Base-by-base conservation (phyloP, 1,140 invertebrate genomes). In the Brachionus calyciflorus region DNA sequence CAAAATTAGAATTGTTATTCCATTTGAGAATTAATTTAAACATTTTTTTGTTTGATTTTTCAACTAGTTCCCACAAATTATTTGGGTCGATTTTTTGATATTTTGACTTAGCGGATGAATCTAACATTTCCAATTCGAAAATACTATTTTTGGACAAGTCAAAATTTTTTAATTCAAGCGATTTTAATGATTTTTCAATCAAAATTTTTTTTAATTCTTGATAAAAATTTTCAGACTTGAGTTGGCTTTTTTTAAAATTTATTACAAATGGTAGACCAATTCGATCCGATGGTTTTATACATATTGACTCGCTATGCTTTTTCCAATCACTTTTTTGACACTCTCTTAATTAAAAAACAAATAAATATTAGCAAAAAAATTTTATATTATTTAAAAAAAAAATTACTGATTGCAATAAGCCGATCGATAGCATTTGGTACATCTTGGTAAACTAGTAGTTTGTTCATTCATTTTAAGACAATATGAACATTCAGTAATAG, bases 401-500 rank as follows among this genome's bases (percentile, higher is more conserved):
- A 9, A 30, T 73, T 55, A 73, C 69, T 12, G 24, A 19, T 73
- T 73, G 30, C 69, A 73, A 30, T 73, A 73, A 14, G 69, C 69
- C 9, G 69, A 73, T 12, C 69, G 44, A 21, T 21, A 55, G 19
- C 69, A 73, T 12, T 21, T 21, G 14, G 69, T 51, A 17, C 69
- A 73, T 40, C 51, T 49, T 10, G 46, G 46, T 33, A 73, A 51
- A 10, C 7, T 17, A 21, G 28, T 73, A 21, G 21, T 21, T 1
- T 3, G 9, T 30, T 73, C 69, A 24, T 49, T 4, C 12, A 24
- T 55, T 24, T 24, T 48, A 9, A 33, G 21, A 26, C 69, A 73
- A 73, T 37, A 55, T 14, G 69, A 51, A 24, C 69, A 73, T 17
- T 21, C 2, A 40, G 14, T 51, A 12, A 46, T 9, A 24, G 30